These are phyloP conservation scores for Dryas iulia DNA, from an alignment of 1,140 invertebrate genomes.

Conservation along the genomic window DNA sequence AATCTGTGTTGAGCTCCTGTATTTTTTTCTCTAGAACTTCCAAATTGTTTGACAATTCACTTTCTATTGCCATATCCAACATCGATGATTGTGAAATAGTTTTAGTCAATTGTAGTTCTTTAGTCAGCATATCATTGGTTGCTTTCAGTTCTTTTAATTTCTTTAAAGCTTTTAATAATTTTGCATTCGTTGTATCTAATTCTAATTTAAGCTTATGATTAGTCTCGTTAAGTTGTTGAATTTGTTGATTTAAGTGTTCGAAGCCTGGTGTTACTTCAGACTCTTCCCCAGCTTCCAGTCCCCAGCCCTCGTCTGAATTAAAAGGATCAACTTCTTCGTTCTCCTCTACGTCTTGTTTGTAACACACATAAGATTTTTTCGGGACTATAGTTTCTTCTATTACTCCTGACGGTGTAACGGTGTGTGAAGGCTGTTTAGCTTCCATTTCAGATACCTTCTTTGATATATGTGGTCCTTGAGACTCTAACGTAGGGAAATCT, in stretches of 20 bases:
- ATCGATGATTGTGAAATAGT: slow-evolving; percentile 81
- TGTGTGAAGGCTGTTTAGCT: slow-evolving; percentile 30
- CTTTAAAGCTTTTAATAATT: slow-evolving; percentile 86
- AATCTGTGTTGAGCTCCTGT: slow-evolving; percentile 80
- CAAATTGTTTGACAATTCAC: slow-evolving; percentile 87
- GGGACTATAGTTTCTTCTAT: slow-evolving; percentile 66
- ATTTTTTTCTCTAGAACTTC: slow-evolving; percentile 83
- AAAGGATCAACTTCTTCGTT: slow-evolving; percentile 55
- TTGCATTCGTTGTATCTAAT: slow-evolving; percentile 82
- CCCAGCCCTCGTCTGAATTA: slow-evolving; percentile 75
- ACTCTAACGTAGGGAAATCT: not conserved
- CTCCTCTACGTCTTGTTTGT: slow-evolving; percentile 45
- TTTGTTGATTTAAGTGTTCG: slow-evolving; percentile 56
- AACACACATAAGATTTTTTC: slow-evolving; percentile 80
- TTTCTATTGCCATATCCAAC: slow-evolving; percentile 87
- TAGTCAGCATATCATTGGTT: slow-evolving; percentile 82
- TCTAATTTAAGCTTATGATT: slow-evolving; percentile 79
- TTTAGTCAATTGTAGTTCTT: slow-evolving; percentile 80
- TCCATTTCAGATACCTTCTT: slow-evolving; percentile 45
- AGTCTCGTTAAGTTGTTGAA: slow-evolving; percentile 52
- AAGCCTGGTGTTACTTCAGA: slow-evolving; percentile 46
- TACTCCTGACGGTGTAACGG: slow-evolving; percentile 19
- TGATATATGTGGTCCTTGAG: not conserved
- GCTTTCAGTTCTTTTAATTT: slow-evolving; percentile 88
- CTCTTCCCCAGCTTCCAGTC: slow-evolving; percentile 55